Percentiles rank a stretch among this genome's conserved stretches.
Conservation (phyloP, 30 jellyfish, hydroid and myxozoan species). For the Phacellophora camtschatica region DNA sequence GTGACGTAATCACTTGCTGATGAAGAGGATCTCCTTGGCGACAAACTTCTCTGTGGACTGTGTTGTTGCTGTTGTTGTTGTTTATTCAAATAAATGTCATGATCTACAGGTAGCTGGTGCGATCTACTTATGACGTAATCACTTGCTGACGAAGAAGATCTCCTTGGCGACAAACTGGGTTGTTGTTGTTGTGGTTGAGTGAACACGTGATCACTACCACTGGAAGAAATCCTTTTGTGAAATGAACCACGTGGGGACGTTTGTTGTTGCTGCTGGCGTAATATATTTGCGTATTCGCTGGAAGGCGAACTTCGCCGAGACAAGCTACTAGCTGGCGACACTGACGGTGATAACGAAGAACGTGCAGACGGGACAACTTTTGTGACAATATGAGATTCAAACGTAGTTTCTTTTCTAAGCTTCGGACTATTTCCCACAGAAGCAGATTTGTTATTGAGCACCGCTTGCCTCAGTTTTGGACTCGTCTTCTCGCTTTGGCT, state of each 20-base stretch:
- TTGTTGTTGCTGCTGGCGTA: not conserved
- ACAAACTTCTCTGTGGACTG: not conserved
- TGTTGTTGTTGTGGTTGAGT: not conserved
- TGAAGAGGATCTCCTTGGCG: not conserved
- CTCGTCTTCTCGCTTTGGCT: slow-evolving; percentile 18
- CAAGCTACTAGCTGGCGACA: not conserved
- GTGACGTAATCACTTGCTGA: not conserved
- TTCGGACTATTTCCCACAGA: slow-evolving; percentile 41
- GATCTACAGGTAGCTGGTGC: not conserved
- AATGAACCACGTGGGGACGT: no score
- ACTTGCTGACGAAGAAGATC: slow-evolving; percentile 5
- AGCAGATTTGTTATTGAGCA: slow-evolving; percentile 1
- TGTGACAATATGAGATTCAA: slow-evolving; percentile 23
- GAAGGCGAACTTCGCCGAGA: slow-evolving; percentile 16
- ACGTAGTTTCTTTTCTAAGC: slow-evolving; percentile 34
- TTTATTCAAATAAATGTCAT: not conserved
- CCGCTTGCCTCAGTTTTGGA: slow-evolving; percentile 15
- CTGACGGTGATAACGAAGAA: not conserved
- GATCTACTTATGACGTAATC: not conserved
- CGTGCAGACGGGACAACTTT: slow-evolving; percentile 16
- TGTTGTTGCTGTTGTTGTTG: not conserved
- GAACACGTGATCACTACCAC: not conserved
- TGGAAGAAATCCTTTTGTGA: no score
- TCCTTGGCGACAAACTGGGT: not conserved
- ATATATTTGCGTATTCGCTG: slow-evolving; percentile 4